Evolutionary conservation across 1,140 invertebrate species (phyloP).

Genomic region (Argopecten irradians): DNA sequence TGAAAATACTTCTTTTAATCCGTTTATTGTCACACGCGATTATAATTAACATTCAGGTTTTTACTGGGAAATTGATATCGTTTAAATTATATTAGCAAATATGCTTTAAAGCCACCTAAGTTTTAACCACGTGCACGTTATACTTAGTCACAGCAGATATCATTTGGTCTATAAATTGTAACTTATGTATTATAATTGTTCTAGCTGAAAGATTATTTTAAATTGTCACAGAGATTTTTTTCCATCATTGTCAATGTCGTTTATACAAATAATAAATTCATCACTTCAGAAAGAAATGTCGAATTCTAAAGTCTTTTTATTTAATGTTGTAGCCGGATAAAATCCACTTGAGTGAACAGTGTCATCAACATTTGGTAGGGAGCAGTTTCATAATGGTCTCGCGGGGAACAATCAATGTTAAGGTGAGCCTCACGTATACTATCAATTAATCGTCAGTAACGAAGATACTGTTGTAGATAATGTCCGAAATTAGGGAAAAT

Average conservation of each 20-base stretch:
- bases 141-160: no score
- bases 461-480: no score
- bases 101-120: no score
- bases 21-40: no score
- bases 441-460: no score
- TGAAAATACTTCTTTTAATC: no score
- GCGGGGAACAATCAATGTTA: conserved; percentile 72
- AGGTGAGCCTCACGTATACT: conserved; percentile 64
- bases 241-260: background rate
- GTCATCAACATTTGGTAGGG: conserved; percentile 66
- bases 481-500: no score
- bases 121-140: no score
- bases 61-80: no score
- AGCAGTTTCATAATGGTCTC: conserved; percentile 69
- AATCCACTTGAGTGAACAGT: conserved; percentile 75
- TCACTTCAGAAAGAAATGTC: background rate
- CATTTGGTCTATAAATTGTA: no score
- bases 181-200: background rate
- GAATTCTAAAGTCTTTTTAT: background rate
- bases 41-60: no score
- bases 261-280: background rate
- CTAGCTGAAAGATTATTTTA: background rate
- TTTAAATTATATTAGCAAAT: no score
- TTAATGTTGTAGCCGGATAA: conserved; percentile 70
- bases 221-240: background rate